Evolutionary conservation across 2,888 invertebrate species (phyloP).

Genomic region (Hyalella azteca): DNA sequence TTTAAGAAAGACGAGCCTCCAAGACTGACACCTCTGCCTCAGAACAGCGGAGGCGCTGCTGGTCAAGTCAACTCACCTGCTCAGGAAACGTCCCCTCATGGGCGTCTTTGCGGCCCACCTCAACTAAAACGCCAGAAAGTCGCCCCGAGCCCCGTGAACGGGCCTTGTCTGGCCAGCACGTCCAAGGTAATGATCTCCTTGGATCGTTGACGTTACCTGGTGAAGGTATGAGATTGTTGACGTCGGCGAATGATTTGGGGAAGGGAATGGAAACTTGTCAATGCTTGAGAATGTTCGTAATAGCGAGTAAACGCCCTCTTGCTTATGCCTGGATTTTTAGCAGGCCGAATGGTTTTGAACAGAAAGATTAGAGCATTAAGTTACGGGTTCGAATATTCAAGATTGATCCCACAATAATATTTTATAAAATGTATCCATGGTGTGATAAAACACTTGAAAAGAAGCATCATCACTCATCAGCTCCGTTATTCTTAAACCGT

Average conservation of each 20-base stretch:
- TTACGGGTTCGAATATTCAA: too few relatives aligned
- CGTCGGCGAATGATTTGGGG: neutral
- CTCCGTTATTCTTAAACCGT: too few relatives aligned
- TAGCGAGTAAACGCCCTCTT: too few relatives aligned
- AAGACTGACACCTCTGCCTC: constrained; percentile 51
- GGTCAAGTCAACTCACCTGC: neutral
- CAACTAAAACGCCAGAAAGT: constrained; percentile 52
- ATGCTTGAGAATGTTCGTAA: too few relatives aligned
- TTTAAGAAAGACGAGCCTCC: constrained; percentile 52
- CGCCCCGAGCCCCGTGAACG: neutral
- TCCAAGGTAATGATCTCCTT: neutral
- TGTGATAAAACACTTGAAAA: too few relatives aligned
- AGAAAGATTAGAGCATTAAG: too few relatives aligned
- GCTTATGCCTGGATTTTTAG: too few relatives aligned
- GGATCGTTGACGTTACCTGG: neutral
- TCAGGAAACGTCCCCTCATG: neutral
- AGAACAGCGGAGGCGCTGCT: neutral
- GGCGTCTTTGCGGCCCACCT: constrained; percentile 42
- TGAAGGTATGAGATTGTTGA: neutral
- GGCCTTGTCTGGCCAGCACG: neutral
- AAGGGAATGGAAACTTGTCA: neutral
- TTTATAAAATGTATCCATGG: too few relatives aligned
- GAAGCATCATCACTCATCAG: too few relatives aligned
- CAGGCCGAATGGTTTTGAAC: too few relatives aligned
- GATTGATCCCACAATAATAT: too few relatives aligned